These are phyloP conservation scores for Micoletzkya japonica DNA, from an alignment of 2,888 invertebrate genomes.

Conservation along the genomic window DNA sequence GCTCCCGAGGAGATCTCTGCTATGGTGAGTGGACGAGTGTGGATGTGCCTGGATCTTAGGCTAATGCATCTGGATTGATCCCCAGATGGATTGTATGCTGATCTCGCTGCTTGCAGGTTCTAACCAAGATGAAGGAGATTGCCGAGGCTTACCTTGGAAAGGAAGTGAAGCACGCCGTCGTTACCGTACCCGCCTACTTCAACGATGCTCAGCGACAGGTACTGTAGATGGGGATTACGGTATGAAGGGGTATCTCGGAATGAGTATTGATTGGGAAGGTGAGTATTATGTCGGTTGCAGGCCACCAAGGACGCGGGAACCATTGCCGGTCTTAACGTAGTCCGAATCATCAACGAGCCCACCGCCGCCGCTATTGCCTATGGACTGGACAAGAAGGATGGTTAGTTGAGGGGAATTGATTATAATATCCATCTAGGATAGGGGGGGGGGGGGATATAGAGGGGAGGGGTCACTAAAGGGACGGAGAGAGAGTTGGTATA, in stretches of 20 bases:
- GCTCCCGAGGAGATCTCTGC: constrained; percentile 98
- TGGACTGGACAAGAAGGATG: constrained; percentile 64
- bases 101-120: constrained; percentile 10
- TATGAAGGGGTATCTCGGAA: constrained; percentile 85
- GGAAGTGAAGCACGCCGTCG: constrained; percentile 82
- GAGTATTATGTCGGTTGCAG: constrained; percentile 12
- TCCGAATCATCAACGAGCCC: constrained; percentile 83
- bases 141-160: constrained; percentile 69
- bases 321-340: constrained; percentile 76
- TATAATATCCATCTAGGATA: neutral
- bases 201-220: constrained; percentile 95
- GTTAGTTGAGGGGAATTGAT: constrained; percentile 34
- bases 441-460: neutral
- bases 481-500: constrained; percentile 18
- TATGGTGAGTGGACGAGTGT: constrained; percentile 75
- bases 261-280: constrained; percentile 81
- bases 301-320: constrained; percentile 82
- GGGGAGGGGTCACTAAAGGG: too few species aligned
- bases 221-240: constrained; percentile 77
- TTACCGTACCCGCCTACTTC: constrained; percentile 96
- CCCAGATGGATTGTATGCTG: neutral
- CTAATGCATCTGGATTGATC: neutral
- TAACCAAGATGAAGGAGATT: constrained; percentile 64
- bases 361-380: constrained; percentile 64
- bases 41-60: constrained; percentile 64